These are phyloP conservation scores for Acanthurus leucopareius DNA, from an alignment of 2,797 vertebrate species.

Conservation along the genomic window DNA sequence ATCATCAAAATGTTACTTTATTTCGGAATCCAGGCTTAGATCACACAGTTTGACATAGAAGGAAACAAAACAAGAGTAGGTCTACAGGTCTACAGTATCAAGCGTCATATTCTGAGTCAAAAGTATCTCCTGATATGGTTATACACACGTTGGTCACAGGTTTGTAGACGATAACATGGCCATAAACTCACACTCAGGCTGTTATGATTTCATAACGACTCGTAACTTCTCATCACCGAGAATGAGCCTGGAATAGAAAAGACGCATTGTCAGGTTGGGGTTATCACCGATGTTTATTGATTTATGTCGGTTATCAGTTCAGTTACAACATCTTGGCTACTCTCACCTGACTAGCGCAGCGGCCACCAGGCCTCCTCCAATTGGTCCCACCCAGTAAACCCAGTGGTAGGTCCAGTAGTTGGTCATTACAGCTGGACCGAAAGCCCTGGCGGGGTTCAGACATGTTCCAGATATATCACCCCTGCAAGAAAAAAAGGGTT, in stretches of 20 bases:
- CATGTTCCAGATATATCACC: conserved; percentile 89
- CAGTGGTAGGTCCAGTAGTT: conserved; percentile 91
- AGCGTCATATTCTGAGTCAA: neutral
- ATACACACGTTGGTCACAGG: neutral
- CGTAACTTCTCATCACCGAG: conserved; percentile 82
- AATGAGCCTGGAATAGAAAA: conserved; percentile 72
- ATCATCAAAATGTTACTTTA: conserved; percentile 8
- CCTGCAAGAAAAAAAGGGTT: conserved; percentile 65
- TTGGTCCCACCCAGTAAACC: conserved; percentile 92
- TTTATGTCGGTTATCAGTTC: conserved; percentile 19
- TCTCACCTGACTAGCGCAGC: conserved; percentile 76
- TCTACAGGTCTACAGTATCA: too few relatives aligned
- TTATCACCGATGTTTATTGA: neutral
- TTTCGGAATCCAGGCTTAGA: conserved; percentile 15
- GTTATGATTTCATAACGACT: conserved; percentile 75
- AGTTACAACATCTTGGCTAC: neutral
- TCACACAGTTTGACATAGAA: conserved; percentile 2
- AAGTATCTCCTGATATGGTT: neutral
- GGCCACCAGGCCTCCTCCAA: conserved; percentile 82
- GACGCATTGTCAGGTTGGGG: neutral
- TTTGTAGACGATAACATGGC: neutral
- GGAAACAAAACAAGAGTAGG: neutral
- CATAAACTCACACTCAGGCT: conserved; percentile 10
- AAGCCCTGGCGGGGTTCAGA: conserved; percentile 92
- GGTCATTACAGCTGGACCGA: conserved; percentile 88